These are phyloP conservation scores for Diabrotica undecimpunctata DNA, from an alignment of 1,140 invertebrate genomes.

Conservation along the genomic window DNA sequence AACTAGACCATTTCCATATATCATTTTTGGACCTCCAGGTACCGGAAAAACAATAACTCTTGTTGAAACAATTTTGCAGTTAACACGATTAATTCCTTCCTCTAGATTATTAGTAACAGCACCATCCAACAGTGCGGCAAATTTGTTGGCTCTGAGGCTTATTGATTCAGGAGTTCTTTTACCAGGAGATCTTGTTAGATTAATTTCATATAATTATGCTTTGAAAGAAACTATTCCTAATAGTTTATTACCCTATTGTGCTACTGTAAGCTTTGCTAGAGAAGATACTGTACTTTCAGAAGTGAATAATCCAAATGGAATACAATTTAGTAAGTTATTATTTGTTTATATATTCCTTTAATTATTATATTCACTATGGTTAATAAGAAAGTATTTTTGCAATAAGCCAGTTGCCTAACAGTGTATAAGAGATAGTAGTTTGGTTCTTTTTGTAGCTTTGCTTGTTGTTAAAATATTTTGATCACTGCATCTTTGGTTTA, in stretches of 20 bases:
- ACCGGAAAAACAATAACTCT: conserved; percentile 78
- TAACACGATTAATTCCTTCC: conserved; percentile 46
- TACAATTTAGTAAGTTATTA: conserved; percentile 42
- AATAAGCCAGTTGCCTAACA: too few species aligned
- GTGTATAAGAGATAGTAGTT: too few species aligned
- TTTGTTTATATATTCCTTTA: background rate
- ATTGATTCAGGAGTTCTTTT: conserved; percentile 46
- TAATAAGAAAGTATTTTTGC: background rate
- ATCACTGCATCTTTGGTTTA: too few species aligned
- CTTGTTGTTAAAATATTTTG: too few species aligned
- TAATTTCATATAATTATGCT: conserved; percentile 59
- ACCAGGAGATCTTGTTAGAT: conserved; percentile 60
- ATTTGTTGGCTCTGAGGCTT: conserved; percentile 63
- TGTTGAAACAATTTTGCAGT: conserved; percentile 64
- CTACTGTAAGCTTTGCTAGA: conserved; percentile 56
- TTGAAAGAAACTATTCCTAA: conserved; percentile 56
- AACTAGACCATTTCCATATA: conserved; percentile 64
- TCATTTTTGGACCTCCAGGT: conserved; percentile 77
- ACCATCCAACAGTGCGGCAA: conserved; percentile 74
- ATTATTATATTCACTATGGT: background rate
- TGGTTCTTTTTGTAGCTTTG: too few species aligned
- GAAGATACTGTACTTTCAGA: conserved; percentile 44
- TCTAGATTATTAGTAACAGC: conserved; percentile 63
- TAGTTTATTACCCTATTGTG: conserved; percentile 66
- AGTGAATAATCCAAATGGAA: conserved; percentile 30